Conservation (phyloP, 2,888 invertebrate genomes). For the Junonia oenone region DNA sequence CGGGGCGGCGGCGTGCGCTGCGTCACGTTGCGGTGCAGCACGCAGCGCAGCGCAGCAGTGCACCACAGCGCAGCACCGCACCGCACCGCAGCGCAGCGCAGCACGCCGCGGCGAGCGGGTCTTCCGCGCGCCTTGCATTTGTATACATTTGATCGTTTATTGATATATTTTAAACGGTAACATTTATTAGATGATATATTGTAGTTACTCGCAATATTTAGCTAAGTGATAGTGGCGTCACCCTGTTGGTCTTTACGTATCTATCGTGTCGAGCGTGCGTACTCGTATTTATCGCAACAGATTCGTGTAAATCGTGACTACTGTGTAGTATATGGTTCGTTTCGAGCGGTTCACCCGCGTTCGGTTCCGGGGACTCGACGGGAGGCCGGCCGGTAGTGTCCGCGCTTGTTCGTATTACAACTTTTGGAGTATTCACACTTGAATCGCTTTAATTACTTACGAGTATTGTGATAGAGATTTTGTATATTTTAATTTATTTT, state of each 20-base stretch:
- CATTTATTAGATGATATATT: slow-evolving; percentile 61
- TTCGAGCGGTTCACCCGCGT: slow-evolving; percentile 22
- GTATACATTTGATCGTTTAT: slow-evolving; percentile 58
- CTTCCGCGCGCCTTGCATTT: slow-evolving; percentile 51
- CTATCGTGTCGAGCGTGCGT: slow-evolving; percentile 35
- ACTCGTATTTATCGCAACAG: slow-evolving; percentile 53
- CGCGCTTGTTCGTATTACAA: slow-evolving; percentile 67
- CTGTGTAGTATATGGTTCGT: slow-evolving; percentile 47
- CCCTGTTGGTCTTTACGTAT: slow-evolving; percentile 47
- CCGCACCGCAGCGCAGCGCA: not conserved
- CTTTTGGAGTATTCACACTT: slow-evolving; percentile 77
- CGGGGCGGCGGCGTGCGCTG: not conserved
- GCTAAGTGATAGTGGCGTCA: slow-evolving; percentile 49
- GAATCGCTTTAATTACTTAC: slow-evolving; percentile 80
- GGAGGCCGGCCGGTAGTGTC: slow-evolving; percentile 16
- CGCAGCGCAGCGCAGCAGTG: not conserved
- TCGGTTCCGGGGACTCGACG: slow-evolving; percentile 1
- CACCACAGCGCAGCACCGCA: not conserved
- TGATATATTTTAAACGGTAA: slow-evolving; percentile 58
- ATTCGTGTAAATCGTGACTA: slow-evolving; percentile 53
- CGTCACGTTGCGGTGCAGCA: slow-evolving; percentile 2
- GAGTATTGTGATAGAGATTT: slow-evolving; percentile 80
- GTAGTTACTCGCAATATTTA: slow-evolving; percentile 73
- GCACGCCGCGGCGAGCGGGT: slow-evolving; percentile 21
- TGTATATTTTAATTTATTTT: slow-evolving; percentile 80